Evolutionary conservation across 2,888 invertebrate species (phyloP), one percentile per base, ranked within the genome.

Genomic region (Clanis bilineata): DNA sequence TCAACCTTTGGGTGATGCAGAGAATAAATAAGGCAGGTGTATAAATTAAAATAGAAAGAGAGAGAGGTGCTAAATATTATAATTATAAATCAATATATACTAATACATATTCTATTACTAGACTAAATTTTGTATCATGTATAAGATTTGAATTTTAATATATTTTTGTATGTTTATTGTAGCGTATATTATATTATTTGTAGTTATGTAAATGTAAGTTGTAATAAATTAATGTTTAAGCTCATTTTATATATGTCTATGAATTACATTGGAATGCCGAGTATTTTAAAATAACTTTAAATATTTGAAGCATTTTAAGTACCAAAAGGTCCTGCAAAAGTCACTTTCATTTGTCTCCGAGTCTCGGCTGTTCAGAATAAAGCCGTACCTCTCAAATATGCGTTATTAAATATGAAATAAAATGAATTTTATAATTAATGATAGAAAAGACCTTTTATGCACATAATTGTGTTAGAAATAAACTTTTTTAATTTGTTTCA

Each of bases 281-380:
- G 25, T 25, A 47, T 15, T 15, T 47, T 47, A 2, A 15, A 28
- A 47, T 47, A 47, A 28, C n/a, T n/a, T 25, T 28, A 47, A n/a
- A 47, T 9, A 45, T 45, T 45, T 23, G n/a, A 47, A 47, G 23
- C 15, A 15, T 47, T 47, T 43, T 43, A 5, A 23, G 23, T 44
- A 44, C 22, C 25, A 47, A 25, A 23, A 15, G n/a, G 18, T 32
- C 18, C 32, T 3, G 3, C 51, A 32, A 51, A 28, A 51, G 28
- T 51, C 28, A 51, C 51, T 51, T 51, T 51, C 51, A 51, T 51
- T 51, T 32, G 51, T 15, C 51, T 28, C 51, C 9, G 10, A 18
- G 51, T 15, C 51, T 28, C 51, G 15, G 10, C 32, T 15, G 28
- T 28, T 51, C 9, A 18, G 28, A 15, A 15, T 32, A 25, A 45